phyloP scores from a whole-genome alignment of 2,888 invertebrate species.

The Cephus sareptanus region DNA sequence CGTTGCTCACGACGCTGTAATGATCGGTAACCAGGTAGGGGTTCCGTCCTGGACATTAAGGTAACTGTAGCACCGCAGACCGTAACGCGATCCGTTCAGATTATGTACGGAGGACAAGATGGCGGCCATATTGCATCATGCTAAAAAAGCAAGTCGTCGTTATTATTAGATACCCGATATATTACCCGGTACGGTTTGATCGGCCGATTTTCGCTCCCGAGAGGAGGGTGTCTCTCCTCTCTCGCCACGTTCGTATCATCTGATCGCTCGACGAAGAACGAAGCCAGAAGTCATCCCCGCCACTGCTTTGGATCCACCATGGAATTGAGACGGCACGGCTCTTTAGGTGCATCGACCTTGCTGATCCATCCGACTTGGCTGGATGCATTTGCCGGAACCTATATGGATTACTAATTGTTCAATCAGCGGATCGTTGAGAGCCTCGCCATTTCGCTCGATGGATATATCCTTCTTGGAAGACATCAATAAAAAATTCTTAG shows the following conservation, averaged over 20 bases:
- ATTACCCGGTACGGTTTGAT: constrained; percentile 26
- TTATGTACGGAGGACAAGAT: neutral
- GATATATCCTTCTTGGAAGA: neutral
- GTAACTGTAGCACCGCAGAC: constrained; percentile 57
- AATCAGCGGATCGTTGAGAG: neutral
- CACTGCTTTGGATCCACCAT: neutral
- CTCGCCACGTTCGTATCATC: neutral
- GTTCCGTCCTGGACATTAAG: constrained; percentile 48
- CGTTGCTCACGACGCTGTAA: neutral
- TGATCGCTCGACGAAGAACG: neutral
- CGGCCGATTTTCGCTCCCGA: constrained; percentile 17
- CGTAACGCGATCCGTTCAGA: constrained; percentile 45
- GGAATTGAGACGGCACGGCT: neutral
- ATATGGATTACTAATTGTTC: neutral
- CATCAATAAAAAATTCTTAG: neutral
- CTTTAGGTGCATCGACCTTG: neutral
- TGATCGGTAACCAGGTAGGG: neutral
- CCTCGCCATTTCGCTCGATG: neutral
- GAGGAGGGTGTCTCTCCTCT: neutral
- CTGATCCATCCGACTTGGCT: neutral
- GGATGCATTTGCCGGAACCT: neutral
- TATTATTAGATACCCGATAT: constrained; percentile 44
- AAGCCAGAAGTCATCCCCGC: neutral
- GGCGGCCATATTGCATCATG: neutral
- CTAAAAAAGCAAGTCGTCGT: constrained; percentile 31